A percentile compares a stretch with the other conserved stretches of the same genome.
Conservation (phyloP, 1,140 invertebrate species). For the Xylocopa sonorina region DNA sequence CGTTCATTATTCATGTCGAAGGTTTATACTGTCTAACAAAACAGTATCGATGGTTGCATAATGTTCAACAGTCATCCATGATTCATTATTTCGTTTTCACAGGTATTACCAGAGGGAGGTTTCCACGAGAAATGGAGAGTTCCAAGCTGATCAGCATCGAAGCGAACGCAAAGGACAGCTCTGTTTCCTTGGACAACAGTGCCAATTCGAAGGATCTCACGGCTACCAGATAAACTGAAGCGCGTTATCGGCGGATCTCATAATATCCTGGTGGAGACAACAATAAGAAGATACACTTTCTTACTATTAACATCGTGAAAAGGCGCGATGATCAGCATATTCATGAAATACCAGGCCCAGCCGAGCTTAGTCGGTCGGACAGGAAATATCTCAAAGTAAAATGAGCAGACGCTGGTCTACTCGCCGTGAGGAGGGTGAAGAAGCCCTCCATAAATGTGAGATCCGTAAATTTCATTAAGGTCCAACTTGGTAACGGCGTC, state of each 20-base stretch:
- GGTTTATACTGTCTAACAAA: too few relatives aligned
- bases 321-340: conserved; percentile 70
- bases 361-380: conserved; percentile 32
- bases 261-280: conserved; percentile 9
- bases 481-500: conserved; percentile 23
- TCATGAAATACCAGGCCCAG: conserved; percentile 62
- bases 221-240: not conserved
- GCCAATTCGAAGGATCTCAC: not conserved
- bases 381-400: conserved; percentile 71
- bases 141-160: too few relatives aligned
- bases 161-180: too few relatives aligned
- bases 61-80: too few relatives aligned
- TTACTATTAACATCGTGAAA: conserved; percentile 46
- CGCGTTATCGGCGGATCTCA: conserved; percentile 42
- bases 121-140: too few relatives aligned
- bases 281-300: conserved; percentile 32
- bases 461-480: conserved; percentile 62
- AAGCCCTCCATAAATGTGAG: conserved; percentile 64
- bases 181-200: not conserved
- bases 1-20: too few relatives aligned
- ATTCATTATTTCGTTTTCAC: too few relatives aligned
- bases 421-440: too few relatives aligned
- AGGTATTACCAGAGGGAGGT: too few relatives aligned
- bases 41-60: too few relatives aligned
- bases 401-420: conserved; percentile 47